Base-by-base conservation (phyloP, 2,113 vertebrate species). In the Cyanoramphus novaezelandiae region DNA sequence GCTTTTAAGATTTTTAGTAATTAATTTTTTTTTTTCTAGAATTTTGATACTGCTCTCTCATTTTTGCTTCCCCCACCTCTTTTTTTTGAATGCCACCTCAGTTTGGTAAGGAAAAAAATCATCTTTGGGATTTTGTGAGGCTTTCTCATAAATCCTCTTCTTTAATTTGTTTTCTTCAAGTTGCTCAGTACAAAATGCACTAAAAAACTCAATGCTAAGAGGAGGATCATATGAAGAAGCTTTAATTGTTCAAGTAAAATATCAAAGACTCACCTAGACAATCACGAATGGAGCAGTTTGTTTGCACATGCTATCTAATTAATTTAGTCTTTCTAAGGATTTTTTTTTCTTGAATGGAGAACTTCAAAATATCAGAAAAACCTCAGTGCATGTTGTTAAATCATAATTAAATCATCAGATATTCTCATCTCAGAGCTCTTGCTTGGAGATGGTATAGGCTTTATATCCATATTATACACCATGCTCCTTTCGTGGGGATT, bases 81-180 rank as follows among this genome's bases (percentile, higher is more conserved):
- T 25, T 60, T 63, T 68, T 75, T 60, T 65, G 4, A 69, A 70
- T 80, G 64, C 11, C 23, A 80, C 50, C 77, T 87, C 53, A 93
- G 49, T 86, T 95, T 46, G 24, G 24, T 82, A 67, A 65, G 46
- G 49, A 69, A 53, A 81, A 81, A 68, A 82, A 77, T 76, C 0
- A 78, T 92, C 43, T 69, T 43, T 89, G 41, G 83, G 85, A 95
- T 95, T 93, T 95, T 94, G 57, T 82, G 46, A 76, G 33, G 63
- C 70, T 74, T 89, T 84, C 76, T 80, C 50, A 59, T 86, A 95
- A 96, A 89, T 72, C 77, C 59, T 67, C 60, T 77, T 19, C 20
- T 90, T 96, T 95, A 84, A 94, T 86, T 91, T 95, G 44, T 95
- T 96, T 93, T 95, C 69, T 91, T 96, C 47, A 85, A 90, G 88